A percentile compares a stretch with the other conserved stretches of the same genome.
phyloP scores from a whole-genome alignment of 2,113 vertebrate species.

The Osmerus mordax region DNA sequence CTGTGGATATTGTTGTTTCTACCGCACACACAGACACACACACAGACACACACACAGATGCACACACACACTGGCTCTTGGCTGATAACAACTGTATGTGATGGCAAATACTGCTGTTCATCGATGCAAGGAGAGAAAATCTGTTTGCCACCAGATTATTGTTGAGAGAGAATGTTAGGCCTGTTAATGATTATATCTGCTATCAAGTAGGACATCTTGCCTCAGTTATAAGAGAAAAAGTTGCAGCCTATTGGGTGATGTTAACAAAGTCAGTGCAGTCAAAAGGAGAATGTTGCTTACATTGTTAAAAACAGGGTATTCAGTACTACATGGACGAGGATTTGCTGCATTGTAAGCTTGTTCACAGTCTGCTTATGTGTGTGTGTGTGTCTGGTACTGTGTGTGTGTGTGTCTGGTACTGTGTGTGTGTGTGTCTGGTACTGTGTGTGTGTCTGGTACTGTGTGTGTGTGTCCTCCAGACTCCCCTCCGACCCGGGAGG shows the following conservation, averaged over 20 bases:
- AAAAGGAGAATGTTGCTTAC: no score
- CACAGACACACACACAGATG: no score
- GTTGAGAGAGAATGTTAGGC: not conserved
- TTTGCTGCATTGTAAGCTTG: not conserved
- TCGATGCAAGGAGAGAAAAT: not conserved
- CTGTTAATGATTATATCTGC: no score
- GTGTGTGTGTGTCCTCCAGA: slow-evolving; percentile 30
- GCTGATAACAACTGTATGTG: not conserved
- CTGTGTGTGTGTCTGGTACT: not conserved
- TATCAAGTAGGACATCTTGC: not conserved
- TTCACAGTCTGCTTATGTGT: not conserved
- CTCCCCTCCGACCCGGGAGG: slow-evolving; percentile 35
- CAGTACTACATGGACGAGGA: not conserved
- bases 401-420: slow-evolving; percentile 7
- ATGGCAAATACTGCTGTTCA: not conserved
- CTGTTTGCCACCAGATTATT: not conserved
- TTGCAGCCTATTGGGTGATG: no score
- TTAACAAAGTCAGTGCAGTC: no score
- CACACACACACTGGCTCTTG: not conserved
- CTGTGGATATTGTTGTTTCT: no score
- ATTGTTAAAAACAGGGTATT: not conserved
- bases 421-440: slow-evolving; percentile 7
- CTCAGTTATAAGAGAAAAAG: not conserved
- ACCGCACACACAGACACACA: no score
- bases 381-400: not conserved